Percentiles rank a stretch among this genome's conserved stretches.
These are phyloP conservation scores for Rhingia rostrata DNA, from an alignment of 2,888 invertebrate genomes.

Conservation along the genomic window DNA sequence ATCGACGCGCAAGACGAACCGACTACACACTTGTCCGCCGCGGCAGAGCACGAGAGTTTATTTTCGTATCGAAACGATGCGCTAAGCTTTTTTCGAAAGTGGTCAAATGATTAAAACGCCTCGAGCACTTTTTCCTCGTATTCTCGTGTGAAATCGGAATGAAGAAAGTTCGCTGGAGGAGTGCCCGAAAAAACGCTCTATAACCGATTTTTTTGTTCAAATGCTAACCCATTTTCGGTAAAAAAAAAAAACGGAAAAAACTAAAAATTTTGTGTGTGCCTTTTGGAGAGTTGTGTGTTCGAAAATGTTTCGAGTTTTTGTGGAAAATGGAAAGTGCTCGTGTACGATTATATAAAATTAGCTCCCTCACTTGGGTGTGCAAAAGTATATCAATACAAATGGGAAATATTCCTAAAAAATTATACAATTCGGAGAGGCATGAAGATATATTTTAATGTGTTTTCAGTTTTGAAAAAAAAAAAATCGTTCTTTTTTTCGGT, in stretches of 20 bases:
- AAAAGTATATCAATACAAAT: constrained; percentile 60
- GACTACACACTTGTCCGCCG: constrained; percentile 24
- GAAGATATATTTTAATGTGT: constrained; percentile 71
- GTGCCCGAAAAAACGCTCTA: constrained; percentile 15
- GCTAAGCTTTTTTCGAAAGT: constrained; percentile 71
- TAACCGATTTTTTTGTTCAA: not conserved
- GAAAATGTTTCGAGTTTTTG: constrained; percentile 50
- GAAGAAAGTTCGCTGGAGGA: constrained; percentile 53
- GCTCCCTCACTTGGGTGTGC: constrained; percentile 65
- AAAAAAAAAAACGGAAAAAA: constrained; percentile 8
- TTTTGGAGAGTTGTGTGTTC: constrained; percentile 15
- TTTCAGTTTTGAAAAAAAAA: constrained; percentile 30
- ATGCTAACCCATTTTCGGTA: constrained; percentile 33
- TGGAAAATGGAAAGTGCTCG: constrained; percentile 69
- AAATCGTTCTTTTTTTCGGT: constrained; percentile 13
- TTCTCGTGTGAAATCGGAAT: constrained; percentile 28
- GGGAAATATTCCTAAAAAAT: constrained; percentile 64
- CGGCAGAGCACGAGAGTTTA: constrained; percentile 36
- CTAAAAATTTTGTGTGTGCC: constrained; percentile 11
- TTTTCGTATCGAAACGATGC: constrained; percentile 68
- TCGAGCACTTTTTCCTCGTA: constrained; percentile 49
- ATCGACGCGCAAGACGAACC: constrained; percentile 43
- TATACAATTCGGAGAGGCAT: constrained; percentile 65
- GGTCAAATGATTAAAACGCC: constrained; percentile 68
- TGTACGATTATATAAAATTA: constrained; percentile 73